These are phyloP conservation scores for Pluvianellus socialis DNA, from an alignment of 2,113 vertebrate species.

Conservation along the genomic window DNA sequence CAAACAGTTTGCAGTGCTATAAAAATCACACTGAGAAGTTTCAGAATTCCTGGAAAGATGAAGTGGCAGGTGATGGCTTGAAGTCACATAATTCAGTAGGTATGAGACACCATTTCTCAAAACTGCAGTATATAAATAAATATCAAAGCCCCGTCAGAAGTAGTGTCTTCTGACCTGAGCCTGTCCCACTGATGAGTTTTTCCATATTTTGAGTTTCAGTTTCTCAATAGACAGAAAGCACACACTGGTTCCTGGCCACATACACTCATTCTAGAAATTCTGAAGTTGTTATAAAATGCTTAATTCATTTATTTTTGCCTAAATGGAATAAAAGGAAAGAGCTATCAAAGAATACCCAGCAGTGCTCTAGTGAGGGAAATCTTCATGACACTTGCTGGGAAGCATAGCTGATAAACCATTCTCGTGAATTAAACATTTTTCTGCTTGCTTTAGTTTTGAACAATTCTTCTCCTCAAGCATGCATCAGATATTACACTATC, in stretches of 20 bases:
- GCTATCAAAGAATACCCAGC: not conserved
- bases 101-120: not conserved
- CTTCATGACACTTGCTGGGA: not conserved
- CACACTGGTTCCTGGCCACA: not conserved
- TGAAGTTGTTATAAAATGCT: not conserved
- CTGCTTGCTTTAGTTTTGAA: not conserved
- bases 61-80: not conserved
- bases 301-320: not conserved
- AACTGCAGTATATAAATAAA: not conserved
- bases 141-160: not conserved
- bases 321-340: not conserved
- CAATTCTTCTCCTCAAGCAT: not conserved
- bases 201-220: not conserved
- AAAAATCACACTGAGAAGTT: not conserved
- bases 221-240: not conserved
- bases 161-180: not conserved
- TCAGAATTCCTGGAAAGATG: not conserved
- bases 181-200: not conserved
- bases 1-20: accelerated
- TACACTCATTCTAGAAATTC: not conserved
- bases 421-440: not conserved
- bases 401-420: not conserved
- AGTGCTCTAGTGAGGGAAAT: not conserved
- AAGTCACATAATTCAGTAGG: not conserved
- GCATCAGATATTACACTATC: not conserved